A percentile compares a stretch with the other conserved stretches of the same genome.
Evolutionary conservation across 2,797 vertebrate species (phyloP).

Genomic region (Tragelaphus eurycerus): DNA sequence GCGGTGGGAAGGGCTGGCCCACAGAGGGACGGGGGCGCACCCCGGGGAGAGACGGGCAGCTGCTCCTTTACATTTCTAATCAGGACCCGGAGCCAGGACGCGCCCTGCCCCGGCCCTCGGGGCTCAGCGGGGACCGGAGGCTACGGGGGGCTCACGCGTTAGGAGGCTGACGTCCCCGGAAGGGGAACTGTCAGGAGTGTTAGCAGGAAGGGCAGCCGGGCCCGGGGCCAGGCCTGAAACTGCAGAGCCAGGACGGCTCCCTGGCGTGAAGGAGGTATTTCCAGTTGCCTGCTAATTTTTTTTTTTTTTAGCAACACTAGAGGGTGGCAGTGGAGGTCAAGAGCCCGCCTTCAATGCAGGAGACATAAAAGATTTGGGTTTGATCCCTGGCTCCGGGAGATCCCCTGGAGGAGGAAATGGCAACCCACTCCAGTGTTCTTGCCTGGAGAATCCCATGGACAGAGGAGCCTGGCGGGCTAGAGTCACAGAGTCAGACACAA

Average conservation of each 20-base stretch:
- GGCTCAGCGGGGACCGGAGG: not conserved
- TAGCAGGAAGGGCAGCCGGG: rapidly evolving
- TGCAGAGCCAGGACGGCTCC: rapidly evolving
- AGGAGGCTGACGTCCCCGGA: not conserved
- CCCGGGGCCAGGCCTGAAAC: rapidly evolving
- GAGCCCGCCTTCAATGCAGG: not conserved
- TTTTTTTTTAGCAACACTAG: not conserved
- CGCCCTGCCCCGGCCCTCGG: not conserved
- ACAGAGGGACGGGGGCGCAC: not conserved
- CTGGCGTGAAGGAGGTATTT: rapidly evolving
- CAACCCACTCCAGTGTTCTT: not conserved
- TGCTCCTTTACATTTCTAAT: not conserved
- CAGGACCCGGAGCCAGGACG: not conserved
- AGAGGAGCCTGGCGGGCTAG: not conserved
- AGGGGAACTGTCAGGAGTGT: not conserved
- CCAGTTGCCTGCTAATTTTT: not conserved
- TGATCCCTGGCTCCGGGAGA: not conserved
- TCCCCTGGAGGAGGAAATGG: not conserved
- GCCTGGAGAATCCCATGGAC: not conserved
- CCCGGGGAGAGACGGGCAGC: not conserved
- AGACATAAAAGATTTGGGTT: not conserved
- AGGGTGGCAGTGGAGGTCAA: not conserved
- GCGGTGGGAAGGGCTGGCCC: not conserved
- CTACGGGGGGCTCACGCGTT: not conserved
- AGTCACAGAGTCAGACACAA: not conserved